A percentile compares a stretch with the other conserved stretches of the same genome.
These are phyloP conservation scores for Luidia sarsii DNA, from an alignment of 53 echinoderm and acorn worm species.

Conservation along the genomic window DNA sequence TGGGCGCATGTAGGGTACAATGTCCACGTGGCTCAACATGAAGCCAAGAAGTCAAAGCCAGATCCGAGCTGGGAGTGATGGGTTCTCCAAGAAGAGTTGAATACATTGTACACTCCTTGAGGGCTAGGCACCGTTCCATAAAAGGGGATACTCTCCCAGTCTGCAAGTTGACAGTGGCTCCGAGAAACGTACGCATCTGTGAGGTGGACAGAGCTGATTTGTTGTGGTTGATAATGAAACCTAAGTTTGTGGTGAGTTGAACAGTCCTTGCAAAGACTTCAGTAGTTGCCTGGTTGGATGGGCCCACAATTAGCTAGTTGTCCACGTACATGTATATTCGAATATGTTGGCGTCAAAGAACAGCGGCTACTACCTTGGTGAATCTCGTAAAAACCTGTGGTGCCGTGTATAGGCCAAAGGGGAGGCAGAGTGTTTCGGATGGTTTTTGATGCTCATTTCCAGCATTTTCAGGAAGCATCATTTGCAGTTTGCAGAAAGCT, in stretches of 20 bases:
- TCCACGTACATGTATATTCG: slow-evolving; percentile 35
- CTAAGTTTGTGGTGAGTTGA: background rate
- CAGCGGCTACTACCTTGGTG: slow-evolving; percentile 31
- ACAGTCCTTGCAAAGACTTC: background rate
- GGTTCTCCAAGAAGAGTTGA: too few species aligned
- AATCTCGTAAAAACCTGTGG: slow-evolving; percentile 45
- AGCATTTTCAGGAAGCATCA: too few species aligned
- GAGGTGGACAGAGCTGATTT: background rate
- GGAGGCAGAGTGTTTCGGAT: slow-evolving; percentile 22
- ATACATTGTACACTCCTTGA: too few species aligned
- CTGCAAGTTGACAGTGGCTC: background rate
- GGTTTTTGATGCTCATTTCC: too few species aligned
- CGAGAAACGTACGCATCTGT: background rate
- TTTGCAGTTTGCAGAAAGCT: too few species aligned
- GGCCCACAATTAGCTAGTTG: slow-evolving; percentile 6
- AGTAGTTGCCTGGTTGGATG: background rate
- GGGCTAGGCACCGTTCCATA: background rate
- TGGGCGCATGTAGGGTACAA: slow-evolving; percentile 37
- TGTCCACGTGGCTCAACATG: slow-evolving; percentile 41
- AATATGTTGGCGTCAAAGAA: background rate
- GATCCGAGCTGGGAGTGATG: slow-evolving; percentile 7
- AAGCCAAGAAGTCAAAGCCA: slow-evolving; percentile 32
- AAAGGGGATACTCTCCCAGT: slow-evolving; percentile 6
- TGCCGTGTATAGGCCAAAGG: slow-evolving; percentile 23
- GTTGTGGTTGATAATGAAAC: slow-evolving; percentile 8